Conservation (phyloP, 1,140 invertebrate genomes). For the Heterodera schachtii region DNA sequence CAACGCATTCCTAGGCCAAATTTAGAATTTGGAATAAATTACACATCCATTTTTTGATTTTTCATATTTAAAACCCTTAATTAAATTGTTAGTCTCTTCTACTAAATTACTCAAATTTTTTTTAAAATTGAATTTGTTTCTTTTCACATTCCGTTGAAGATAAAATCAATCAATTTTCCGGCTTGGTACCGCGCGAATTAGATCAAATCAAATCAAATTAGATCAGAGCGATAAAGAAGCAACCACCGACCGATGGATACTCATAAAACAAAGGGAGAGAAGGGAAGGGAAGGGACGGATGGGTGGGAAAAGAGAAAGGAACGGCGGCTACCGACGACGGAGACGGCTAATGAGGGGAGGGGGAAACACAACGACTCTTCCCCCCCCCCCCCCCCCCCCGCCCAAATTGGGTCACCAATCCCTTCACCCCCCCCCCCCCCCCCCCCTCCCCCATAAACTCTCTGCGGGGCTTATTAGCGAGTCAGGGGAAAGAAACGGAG, state of each 20-base stretch:
- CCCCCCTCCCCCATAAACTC: background rate
- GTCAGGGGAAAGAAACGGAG: background rate
- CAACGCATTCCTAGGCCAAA: conserved; percentile 42
- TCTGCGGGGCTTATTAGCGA: background rate
- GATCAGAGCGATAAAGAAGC: conserved; percentile 13
- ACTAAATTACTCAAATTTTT: no score
- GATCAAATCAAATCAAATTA: conserved; percentile 24
- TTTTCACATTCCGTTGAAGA: background rate
- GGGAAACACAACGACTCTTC: background rate
- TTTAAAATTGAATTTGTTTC: background rate
- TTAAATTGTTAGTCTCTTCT: no score
- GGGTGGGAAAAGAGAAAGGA: conserved; percentile 12
- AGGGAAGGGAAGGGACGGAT: background rate
- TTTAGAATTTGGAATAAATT: conserved; percentile 1
- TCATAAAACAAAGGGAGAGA: background rate
- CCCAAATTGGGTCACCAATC: background rate
- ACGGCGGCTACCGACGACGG: background rate
- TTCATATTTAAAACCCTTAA: no score
- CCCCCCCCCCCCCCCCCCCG: no score
- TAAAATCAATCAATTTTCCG: background rate
- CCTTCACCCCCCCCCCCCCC: no score
- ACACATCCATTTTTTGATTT: no score
- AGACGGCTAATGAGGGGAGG: background rate
- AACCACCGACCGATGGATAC: background rate
- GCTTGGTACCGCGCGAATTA: background rate